Percentiles rank a stretch among this genome's conserved stretches.
phyloP scores from a whole-genome alignment of 2,797 vertebrate genomes.

The Tenualosa thibaudeaui region DNA sequence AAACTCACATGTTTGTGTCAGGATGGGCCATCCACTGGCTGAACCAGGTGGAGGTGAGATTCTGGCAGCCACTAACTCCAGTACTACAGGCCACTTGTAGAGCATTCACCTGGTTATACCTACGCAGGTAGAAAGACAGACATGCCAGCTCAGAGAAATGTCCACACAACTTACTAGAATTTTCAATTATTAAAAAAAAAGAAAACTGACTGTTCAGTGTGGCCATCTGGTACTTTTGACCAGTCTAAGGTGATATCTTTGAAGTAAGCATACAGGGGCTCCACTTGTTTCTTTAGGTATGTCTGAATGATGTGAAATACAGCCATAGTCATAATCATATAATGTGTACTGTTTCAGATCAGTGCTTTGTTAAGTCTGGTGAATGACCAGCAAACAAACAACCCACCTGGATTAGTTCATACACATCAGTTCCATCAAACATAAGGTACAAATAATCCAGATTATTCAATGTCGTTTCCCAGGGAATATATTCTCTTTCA shows the following conservation, averaged over 20 bases:
- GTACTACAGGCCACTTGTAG: slow-evolving; percentile 79
- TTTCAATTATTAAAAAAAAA: too few relatives aligned
- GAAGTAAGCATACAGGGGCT: slow-evolving; percentile 75
- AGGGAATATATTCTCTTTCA: slow-evolving; percentile 83
- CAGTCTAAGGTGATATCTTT: slow-evolving; percentile 61
- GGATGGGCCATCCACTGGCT: slow-evolving; percentile 55
- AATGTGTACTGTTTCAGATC: background rate
- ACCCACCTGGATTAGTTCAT: slow-evolving; percentile 79
- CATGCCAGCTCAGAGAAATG: background rate
- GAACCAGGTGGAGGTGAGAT: slow-evolving; percentile 58
- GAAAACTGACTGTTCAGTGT: slow-evolving; percentile 74
- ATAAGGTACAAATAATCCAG: slow-evolving; percentile 82
- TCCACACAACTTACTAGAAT: background rate
- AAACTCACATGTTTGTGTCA: slow-evolving; percentile 64
- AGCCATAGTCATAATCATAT: background rate
- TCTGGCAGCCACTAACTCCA: slow-evolving; percentile 64
- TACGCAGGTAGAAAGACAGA: slow-evolving; percentile 50
- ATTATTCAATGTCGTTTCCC: slow-evolving; percentile 80
- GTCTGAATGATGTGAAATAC: slow-evolving; percentile 57
- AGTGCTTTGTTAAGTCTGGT: background rate
- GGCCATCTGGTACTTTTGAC: slow-evolving; percentile 23
- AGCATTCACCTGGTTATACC: slow-evolving; percentile 83
- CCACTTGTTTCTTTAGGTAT: slow-evolving; percentile 79
- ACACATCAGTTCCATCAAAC: slow-evolving; percentile 83
- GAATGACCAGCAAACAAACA: background rate